phyloP scores from a whole-genome alignment of 2,113 vertebrate species.

The Desmodus rotundus region DNA sequence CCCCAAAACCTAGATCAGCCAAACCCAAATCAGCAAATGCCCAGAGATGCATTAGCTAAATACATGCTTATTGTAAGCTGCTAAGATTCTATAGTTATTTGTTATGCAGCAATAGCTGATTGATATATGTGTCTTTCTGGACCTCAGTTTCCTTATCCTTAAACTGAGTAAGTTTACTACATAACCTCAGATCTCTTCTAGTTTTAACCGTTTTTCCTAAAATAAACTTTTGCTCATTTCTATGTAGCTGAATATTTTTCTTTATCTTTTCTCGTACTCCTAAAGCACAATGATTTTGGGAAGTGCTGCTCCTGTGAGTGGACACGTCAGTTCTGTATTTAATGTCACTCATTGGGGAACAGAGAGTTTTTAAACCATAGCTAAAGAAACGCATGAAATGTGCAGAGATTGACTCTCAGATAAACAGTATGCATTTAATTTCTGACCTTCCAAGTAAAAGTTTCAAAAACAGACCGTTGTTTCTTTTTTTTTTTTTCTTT shows the following conservation, averaged over 20 bases:
- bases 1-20: background rate
- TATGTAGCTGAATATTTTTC: background rate
- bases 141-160: background rate
- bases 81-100: background rate
- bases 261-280: background rate
- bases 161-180: background rate
- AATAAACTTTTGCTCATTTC: background rate
- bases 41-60: background rate
- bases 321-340: background rate
- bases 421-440: constrained; percentile 23
- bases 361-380: background rate
- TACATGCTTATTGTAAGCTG: background rate
- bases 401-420: background rate
- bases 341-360: background rate
- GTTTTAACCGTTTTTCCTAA: background rate
- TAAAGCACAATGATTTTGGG: constrained; percentile 16
- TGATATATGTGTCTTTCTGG: background rate
- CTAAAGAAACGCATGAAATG: constrained; percentile 30
- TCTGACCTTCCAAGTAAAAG: constrained; percentile 8
- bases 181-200: constrained; percentile 22
- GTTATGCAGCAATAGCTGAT: background rate
- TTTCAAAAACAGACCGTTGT: background rate
- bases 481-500: too few species aligned
- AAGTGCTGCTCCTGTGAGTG: background rate
- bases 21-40: background rate